Conservation (phyloP, 2,113 vertebrate genomes). For the Odocoileus virginianus region DNA sequence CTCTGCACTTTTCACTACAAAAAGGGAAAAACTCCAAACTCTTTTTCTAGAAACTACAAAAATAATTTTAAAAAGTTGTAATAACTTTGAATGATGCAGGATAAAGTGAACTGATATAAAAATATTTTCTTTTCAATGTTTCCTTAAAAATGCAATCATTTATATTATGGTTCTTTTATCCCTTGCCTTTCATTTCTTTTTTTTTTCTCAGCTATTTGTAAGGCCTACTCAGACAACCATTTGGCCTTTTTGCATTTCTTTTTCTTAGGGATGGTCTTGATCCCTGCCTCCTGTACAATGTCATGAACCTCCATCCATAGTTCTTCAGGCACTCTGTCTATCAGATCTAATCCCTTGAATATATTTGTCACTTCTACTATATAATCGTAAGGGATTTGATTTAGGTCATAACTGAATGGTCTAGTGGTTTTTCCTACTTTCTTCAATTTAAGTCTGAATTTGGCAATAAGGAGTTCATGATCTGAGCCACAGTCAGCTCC, state of each 20-base stretch:
- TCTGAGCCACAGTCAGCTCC: not conserved
- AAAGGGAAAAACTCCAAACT: fast-evolving
- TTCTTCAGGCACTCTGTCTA: not conserved
- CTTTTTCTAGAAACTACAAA: not conserved
- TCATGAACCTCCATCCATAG: not conserved
- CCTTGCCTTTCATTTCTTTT: not conserved
- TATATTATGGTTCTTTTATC: not conserved
- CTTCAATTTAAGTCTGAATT: not conserved
- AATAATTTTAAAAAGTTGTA: not conserved
- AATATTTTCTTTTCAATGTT: not conserved
- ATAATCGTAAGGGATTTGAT: not conserved
- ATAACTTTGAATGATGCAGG: too few relatives aligned
- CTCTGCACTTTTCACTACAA: not conserved
- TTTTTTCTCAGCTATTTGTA: not conserved
- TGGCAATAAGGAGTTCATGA: not conserved
- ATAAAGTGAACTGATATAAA: fast-evolving
- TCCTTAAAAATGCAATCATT: not conserved
- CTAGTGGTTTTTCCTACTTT: not conserved
- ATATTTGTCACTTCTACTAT: not conserved
- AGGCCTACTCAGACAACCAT: not conserved
- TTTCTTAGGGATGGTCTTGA: not conserved
- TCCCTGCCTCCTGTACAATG: not conserved
- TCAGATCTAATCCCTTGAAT: not conserved
- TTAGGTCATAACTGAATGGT: not conserved
- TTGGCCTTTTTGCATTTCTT: not conserved